Conservation (phyloP, 2,797 vertebrate genomes). For the Phyllotis vaccarum region DNA sequence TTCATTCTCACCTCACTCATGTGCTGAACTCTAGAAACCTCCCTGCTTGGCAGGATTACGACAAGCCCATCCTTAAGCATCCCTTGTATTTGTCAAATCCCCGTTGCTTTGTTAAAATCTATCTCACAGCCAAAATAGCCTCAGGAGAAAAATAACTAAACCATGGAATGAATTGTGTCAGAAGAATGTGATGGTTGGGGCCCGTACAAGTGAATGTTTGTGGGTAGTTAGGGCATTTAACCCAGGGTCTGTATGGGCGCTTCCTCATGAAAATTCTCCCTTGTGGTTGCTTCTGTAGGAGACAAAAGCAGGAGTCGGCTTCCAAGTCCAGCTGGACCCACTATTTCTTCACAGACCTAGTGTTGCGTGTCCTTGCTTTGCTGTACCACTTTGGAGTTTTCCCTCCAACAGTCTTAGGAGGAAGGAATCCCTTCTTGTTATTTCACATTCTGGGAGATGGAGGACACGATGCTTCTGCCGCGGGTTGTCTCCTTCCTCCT, state of each 20-base stretch:
- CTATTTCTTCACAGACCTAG: too few species aligned
- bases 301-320: not conserved
- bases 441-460: not conserved
- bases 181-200: not conserved
- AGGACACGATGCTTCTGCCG: not conserved
- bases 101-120: constrained; percentile 52
- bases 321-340: not conserved
- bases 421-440: not conserved
- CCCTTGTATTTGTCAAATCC: constrained; percentile 67
- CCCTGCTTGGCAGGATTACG: not conserved
- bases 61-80: not conserved
- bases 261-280: not conserved
- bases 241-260: not conserved
- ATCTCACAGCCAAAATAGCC: constrained; percentile 70
- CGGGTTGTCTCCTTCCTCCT: not conserved
- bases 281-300: not conserved
- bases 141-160: not conserved
- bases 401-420: not conserved
- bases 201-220: not conserved
- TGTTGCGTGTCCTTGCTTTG: not conserved
- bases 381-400: not conserved
- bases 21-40: constrained; percentile 40
- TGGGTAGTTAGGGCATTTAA: not conserved
- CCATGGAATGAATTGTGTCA: not conserved
- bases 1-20: not conserved